A percentile compares a stretch with the other conserved stretches of the same genome.
These are phyloP conservation scores for Ceratina japonica DNA, from an alignment of 1,140 invertebrate genomes.

Conservation along the genomic window DNA sequence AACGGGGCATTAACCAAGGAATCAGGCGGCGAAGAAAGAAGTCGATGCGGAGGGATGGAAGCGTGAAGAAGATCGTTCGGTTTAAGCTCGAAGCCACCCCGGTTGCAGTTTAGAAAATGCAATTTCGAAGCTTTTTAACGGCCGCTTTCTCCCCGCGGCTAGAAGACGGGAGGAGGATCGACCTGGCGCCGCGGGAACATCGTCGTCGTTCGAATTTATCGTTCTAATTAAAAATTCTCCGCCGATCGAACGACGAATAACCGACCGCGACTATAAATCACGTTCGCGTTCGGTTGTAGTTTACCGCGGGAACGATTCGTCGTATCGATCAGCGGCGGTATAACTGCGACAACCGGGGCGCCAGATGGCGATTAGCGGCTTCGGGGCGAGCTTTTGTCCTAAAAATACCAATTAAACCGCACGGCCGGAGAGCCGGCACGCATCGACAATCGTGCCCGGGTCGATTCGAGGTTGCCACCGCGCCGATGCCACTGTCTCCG, in stretches of 20 bases:
- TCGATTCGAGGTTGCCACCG: not conserved
- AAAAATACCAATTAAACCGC: conserved; percentile 22
- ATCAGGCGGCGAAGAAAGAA: not conserved
- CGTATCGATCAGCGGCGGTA: not conserved
- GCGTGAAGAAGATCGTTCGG: not conserved
- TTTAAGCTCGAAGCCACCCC: not conserved
- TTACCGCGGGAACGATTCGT: not conserved
- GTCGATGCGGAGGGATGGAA: not conserved
- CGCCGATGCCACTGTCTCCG: conserved; percentile 26
- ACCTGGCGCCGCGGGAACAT: not conserved
- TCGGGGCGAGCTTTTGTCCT: not conserved
- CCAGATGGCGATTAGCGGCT: not conserved
- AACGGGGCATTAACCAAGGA: conserved; percentile 13
- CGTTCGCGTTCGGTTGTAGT: not conserved
- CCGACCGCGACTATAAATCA: not conserved
- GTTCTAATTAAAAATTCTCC: not conserved
- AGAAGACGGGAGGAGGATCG: no score
- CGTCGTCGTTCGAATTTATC: not conserved
- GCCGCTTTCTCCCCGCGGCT: no score
- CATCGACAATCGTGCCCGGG: not conserved
- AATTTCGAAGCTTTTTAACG: not conserved
- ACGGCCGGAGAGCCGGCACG: not conserved
- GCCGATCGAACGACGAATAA: not conserved
- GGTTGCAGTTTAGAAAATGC: no score
- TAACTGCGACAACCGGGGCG: not conserved